These are phyloP conservation scores for Anthophora plumipes DNA, from an alignment of 2,888 invertebrate species.

Conservation along the genomic window DNA sequence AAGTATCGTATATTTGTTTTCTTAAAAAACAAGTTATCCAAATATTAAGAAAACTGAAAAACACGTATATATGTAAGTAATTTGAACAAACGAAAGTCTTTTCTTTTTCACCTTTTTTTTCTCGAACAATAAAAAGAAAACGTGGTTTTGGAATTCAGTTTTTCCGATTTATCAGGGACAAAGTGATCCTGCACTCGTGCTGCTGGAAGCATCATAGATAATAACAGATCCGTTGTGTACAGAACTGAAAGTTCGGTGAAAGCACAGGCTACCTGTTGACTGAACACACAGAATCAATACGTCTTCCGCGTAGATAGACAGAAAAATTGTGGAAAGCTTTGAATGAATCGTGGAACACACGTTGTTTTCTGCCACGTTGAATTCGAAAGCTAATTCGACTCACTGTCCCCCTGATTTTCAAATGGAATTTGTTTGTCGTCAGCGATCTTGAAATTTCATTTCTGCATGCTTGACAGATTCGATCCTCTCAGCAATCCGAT, in stretches of 20 bases:
- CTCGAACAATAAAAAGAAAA: background rate
- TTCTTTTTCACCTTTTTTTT: background rate
- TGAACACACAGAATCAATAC: constrained; percentile 48
- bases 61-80: too few species aligned
- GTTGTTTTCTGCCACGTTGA: background rate
- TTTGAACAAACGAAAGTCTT: too few species aligned
- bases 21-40: too few species aligned
- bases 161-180: background rate
- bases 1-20: too few species aligned
- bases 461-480: background rate
- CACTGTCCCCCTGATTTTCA: background rate
- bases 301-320: constrained; percentile 38
- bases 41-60: too few species aligned
- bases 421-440: background rate
- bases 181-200: background rate
- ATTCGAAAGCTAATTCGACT: background rate
- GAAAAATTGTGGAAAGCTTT: constrained; percentile 40
- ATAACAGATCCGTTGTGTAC: background rate
- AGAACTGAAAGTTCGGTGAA: background rate
- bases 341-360: constrained; percentile 14
- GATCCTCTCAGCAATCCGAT: background rate
- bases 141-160: background rate
- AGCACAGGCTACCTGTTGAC: constrained; percentile 58
- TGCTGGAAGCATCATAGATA: background rate
- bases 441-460: background rate